A percentile compares a stretch with the other conserved stretches of the same genome.
These are phyloP conservation scores for Ctenochaetus hawaiiensis DNA, from an alignment of 2,797 vertebrate species.

Conservation along the genomic window DNA sequence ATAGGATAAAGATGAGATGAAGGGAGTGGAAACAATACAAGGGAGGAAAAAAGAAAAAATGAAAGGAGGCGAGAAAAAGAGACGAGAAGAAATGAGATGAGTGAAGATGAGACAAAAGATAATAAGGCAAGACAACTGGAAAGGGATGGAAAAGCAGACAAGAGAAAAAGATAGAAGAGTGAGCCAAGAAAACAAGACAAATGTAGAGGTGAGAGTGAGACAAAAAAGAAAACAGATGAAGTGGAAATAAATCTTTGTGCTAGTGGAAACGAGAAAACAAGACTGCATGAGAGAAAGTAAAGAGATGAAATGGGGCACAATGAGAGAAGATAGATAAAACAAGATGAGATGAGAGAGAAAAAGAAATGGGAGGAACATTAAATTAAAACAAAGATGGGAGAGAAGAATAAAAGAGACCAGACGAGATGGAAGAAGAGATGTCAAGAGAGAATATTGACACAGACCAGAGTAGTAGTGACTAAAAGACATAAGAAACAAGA, in stretches of 20 bases:
- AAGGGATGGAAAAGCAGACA: too few relatives aligned
- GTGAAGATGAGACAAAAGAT: too few relatives aligned
- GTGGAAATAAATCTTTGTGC: not conserved
- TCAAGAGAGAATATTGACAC: not conserved
- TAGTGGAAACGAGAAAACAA: not conserved
- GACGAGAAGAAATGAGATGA: not conserved
- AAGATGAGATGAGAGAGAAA: not conserved
- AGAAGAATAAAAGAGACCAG: not conserved
- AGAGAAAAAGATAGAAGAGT: too few relatives aligned
- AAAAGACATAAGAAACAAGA: too few relatives aligned
- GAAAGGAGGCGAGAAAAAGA: not conserved
- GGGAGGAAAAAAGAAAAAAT: not conserved
- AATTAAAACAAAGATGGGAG: not conserved
- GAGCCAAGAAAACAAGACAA: too few relatives aligned
- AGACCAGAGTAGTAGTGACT: too few relatives aligned
- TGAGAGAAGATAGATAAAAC: not conserved
- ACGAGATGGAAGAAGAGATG: not conserved
- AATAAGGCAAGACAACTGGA: too few relatives aligned
- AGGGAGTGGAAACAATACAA: not conserved
- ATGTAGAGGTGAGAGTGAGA: not conserved
- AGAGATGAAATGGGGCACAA: not conserved
- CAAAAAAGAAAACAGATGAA: not conserved
- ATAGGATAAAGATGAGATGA: not conserved
- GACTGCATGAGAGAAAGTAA: not conserved
- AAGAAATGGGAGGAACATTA: not conserved